These are phyloP conservation scores for Kryptopterus vitreolus DNA, from an alignment of 2,797 vertebrate species.

Conservation along the genomic window DNA sequence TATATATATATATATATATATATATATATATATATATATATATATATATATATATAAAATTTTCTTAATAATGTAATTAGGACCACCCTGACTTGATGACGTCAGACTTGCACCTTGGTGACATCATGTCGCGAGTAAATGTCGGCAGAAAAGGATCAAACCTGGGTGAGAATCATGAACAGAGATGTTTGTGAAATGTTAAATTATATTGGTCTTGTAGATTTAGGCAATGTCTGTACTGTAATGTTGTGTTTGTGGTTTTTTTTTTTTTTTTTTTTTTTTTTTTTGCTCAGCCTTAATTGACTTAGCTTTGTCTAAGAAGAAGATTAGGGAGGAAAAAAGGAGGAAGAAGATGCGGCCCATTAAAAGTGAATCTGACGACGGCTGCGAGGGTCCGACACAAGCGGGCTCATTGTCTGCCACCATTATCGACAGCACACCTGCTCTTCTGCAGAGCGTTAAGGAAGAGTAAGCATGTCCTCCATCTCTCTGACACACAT, in stretches of 20 bases:
- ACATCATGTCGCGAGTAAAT: conserved; percentile 91
- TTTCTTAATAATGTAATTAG: conserved; percentile 65
- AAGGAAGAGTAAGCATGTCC: conserved; percentile 90
- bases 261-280: not conserved
- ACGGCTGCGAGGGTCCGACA: conserved; percentile 78
- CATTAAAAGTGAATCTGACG: conserved; percentile 89
- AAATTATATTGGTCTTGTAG: not conserved
- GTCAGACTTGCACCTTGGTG: conserved; percentile 86
- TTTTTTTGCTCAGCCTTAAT: conserved; percentile 76
- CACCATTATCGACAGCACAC: conserved; percentile 75
- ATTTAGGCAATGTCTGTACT: not conserved
- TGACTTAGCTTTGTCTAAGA: conserved; percentile 88
- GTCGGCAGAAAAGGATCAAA: conserved; percentile 88
- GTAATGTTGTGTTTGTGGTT: not conserved
- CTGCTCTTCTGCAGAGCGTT: conserved; percentile 77
- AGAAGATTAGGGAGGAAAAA: conserved; percentile 89
- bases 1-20: no score
- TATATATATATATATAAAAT: no score
- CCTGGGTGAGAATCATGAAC: conserved; percentile 73
- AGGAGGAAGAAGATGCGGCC: conserved; percentile 88
- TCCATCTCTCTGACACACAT: conserved; percentile 45
- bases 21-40: no score
- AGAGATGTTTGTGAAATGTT: not conserved
- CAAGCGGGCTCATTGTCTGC: conserved; percentile 70
- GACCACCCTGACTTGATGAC: conserved; percentile 93